Percentiles rank a stretch among this genome's conserved stretches.
These are phyloP conservation scores for Melipona beecheii DNA, from an alignment of 2,888 invertebrate genomes.

Conservation along the genomic window DNA sequence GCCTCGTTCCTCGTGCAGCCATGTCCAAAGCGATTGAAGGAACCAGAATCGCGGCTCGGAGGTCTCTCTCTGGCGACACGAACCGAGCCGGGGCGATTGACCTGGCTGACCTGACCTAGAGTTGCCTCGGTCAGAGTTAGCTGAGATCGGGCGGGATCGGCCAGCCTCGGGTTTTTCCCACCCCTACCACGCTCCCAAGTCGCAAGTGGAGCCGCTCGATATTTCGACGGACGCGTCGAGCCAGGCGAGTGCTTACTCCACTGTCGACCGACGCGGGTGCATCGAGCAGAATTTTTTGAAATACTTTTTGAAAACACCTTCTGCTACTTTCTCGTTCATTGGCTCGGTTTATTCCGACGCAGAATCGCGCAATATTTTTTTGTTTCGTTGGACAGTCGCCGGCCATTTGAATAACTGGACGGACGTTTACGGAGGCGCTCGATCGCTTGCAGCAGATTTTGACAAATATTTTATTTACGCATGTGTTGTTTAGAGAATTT, in stretches of 20 bases:
- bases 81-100: constrained; percentile 70
- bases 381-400: no score
- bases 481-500: neutral
- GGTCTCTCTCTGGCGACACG: constrained; percentile 64
- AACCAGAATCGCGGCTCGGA: constrained; percentile 19
- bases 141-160: constrained; percentile 51
- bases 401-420: no score
- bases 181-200: constrained; percentile 13
- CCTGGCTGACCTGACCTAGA: constrained; percentile 72
- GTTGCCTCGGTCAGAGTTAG: constrained; percentile 57
- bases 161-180: constrained; percentile 37
- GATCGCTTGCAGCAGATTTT: no score
- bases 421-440: neutral
- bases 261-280: constrained; percentile 26
- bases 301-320: no score
- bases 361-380: no score
- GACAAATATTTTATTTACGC: neutral
- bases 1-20: constrained; percentile 26
- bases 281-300: no score
- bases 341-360: no score
- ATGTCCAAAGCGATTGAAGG: constrained; percentile 37
- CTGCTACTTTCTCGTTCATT: no score
- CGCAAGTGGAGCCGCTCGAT: constrained; percentile 60
- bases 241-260: constrained; percentile 37
- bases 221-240: constrained; percentile 51